phyloP scores from a whole-genome alignment of 1,140 invertebrate genomes.

The Mylabris phalerata region DNA sequence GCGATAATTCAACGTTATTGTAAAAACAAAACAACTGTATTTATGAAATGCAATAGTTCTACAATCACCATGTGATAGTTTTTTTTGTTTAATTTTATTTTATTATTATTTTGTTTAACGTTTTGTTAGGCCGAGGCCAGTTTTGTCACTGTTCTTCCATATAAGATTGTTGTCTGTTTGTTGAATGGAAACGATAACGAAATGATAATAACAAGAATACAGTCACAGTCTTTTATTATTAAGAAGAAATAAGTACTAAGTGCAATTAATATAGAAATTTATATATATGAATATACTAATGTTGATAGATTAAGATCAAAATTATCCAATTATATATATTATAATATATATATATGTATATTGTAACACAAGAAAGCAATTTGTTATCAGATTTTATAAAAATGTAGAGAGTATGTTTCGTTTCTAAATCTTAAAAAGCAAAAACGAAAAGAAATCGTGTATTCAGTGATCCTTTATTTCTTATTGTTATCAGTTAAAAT shows the following conservation, averaged over 20 bases:
- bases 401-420: background rate
- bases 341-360: too few species aligned
- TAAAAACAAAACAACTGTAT: background rate
- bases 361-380: slow-evolving; percentile 1
- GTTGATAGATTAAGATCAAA: slow-evolving; percentile 25
- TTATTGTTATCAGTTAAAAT: too few species aligned
- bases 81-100: slow-evolving; percentile 33
- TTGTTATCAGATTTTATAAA: slow-evolving; percentile 13
- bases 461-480: too few species aligned
- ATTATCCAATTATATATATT: slow-evolving; percentile 22
- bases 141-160: slow-evolving; percentile 38
- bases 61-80: slow-evolving; percentile 34
- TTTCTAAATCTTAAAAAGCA: too few species aligned
- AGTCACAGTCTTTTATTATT: slow-evolving; percentile 23
- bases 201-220: slow-evolving; percentile 16
- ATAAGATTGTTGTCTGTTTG: slow-evolving; percentile 19
- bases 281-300: slow-evolving; percentile 20
- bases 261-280: slow-evolving; percentile 38
- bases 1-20: background rate
- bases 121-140: slow-evolving; percentile 37
- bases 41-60: slow-evolving; percentile 16
- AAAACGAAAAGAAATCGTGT: too few species aligned
- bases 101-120: slow-evolving; percentile 29
- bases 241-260: slow-evolving; percentile 28
- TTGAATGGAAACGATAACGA: too few species aligned